phyloP scores from a whole-genome alignment of 1,140 invertebrate genomes.

The Chrysopa pallens region DNA sequence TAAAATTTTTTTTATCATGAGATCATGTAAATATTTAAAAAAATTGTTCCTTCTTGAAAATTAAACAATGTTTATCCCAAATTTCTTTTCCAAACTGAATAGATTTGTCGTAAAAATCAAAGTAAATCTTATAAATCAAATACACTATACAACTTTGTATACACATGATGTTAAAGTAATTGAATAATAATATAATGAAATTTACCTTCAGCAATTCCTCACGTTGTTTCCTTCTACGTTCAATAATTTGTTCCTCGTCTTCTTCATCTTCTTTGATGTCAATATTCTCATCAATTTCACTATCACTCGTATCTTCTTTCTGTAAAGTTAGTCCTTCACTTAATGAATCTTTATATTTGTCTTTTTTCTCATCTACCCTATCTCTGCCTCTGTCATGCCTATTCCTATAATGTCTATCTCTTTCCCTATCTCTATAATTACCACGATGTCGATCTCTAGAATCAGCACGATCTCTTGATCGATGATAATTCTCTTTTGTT shows the following conservation, averaged over 20 bases:
- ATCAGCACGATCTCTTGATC: conserved; percentile 13
- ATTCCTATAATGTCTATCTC: conserved; percentile 19
- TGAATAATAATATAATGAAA: conserved; percentile 2
- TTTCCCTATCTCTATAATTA: conserved; percentile 23
- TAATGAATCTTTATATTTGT: conserved; percentile 65
- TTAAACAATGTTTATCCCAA: no score
- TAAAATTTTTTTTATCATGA: no score
- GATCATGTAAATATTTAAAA: no score
- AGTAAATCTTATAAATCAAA: no score
- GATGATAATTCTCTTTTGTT: conserved; percentile 1
- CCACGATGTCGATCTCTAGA: conserved; percentile 19
- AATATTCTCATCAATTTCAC: conserved; percentile 48
- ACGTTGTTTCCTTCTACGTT: conserved; percentile 69
- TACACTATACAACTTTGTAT: no score
- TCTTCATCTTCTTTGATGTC: conserved; percentile 78
- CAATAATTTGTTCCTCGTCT: conserved; percentile 87
- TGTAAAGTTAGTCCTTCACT: conserved; percentile 58
- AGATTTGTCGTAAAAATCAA: no score
- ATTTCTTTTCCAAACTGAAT: no score
- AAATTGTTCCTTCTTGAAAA: no score
- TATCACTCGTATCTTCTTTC: conserved; percentile 31
- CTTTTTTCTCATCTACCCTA: conserved; percentile 26
- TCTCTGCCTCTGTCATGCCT: conserved; percentile 10
- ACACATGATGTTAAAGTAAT: no score
- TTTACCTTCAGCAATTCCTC: conserved; percentile 75